Base-by-base conservation (phyloP, 2,797 vertebrate species). In the Clarias fuscus region DNA sequence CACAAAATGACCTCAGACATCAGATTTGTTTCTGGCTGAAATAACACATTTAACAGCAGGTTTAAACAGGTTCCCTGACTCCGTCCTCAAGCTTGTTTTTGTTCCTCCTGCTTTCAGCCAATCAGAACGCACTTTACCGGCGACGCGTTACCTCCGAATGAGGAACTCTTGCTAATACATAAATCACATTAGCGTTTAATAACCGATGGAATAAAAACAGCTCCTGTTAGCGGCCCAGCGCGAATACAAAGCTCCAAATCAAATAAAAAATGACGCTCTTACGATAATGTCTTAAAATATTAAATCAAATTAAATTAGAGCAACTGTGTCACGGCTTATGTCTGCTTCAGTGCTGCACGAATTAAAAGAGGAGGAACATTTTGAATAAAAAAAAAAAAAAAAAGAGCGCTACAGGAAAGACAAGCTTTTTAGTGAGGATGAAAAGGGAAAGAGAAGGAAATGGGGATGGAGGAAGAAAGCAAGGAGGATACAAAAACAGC, bases 301-400 rank as follows among this genome's bases (percentile, higher is more conserved):
- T 77, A 73, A 40, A 65, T 58, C 3, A 22, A 81, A 81, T 82
- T 18, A 61, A 82, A 85, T 85, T 87, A 88, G 81, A 84, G 43
- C 27, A 18, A 48, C 14, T 11, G 24, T 65, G 78, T 65, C 78
- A 81, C 8, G 7, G 58, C 67, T 65, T 82, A 71, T 7, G 64
- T 83, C 81, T 84, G 81, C 81, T 85, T 85, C 27, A n/a, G 20
- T 37, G n/a, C 59, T 48, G 62, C 64, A 72, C 37, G 56, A 77
- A 82, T 78, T 58, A 61, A 86, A 72, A 84, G 84, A 87, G 62
- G 77, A 22, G 84, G 53, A 14, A 85, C 78, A 78, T 87, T 84
- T 70, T 85, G 67, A 71, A 67, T 53, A 11, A 33, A 1, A 33
- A 2, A 13, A 43, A 2, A 13, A 43, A 48, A 48, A 81, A 62